Base-by-base conservation (phyloP, 2,797 vertebrate genomes). In the Gephyroberyx darwinii region DNA sequence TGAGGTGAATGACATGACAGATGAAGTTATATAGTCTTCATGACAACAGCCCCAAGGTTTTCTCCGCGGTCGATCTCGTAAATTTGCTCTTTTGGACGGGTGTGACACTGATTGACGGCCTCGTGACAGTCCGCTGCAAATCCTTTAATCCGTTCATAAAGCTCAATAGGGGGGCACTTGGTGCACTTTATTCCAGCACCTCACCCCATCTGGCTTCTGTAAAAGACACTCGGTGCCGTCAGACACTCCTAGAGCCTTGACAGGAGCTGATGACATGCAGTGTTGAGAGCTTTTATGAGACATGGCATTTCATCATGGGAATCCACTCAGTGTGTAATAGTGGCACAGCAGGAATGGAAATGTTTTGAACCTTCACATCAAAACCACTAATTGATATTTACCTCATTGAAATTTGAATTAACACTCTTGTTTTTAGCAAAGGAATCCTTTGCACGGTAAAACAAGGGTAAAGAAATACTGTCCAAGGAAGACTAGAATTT, bases 141-240 rank as follows among this genome's bases (percentile, higher is more conserved):
- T 91, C 91, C 91, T 88, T 90, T 92, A 92, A 93, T 93, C 92
- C 90, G 50, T 89, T 80, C 76, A 81, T 83, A 77, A 81, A 85
- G 89, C 88, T 91, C 88, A 87, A 88, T 73, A 81, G 90, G 84
- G 60, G 85, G 84, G 84, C 82, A 85, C 89, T 90, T 90, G 84
- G 86, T 89, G 87, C 86, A 86, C 85, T 81, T 75, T 88, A 84
- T 85, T 83, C 83, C 55, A 26, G 78, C 81, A 80, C 84, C 81
- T 81, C 74, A 82, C 60, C 71, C 87, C 87, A 89, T 91, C 88
- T 92, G 89, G 88, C 82, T 91, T 84, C 81, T 84, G 80, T 88
- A 88, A 90, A 77, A 83, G 74, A 84, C 88, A 83, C 86, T 90
- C 81, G 57, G 65, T 54, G 68, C 84, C 69, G 73, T 84, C 86